Percentiles rank a stretch among this genome's conserved stretches.
Conservation (phyloP, 2,113 vertebrate species). For the Ia io region DNA sequence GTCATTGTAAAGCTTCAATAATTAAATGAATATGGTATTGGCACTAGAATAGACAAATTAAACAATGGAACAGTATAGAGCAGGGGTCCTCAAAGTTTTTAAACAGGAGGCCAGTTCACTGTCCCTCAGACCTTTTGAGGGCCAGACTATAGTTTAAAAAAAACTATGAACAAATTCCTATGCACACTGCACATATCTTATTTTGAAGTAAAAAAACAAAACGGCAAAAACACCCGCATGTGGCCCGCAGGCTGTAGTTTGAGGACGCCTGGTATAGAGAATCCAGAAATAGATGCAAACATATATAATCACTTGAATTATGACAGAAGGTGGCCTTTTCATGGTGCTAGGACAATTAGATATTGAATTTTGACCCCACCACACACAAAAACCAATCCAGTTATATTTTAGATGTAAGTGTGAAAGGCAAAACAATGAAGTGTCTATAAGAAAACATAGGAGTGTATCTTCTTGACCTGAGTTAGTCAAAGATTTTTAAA, state of each 20-base stretch:
- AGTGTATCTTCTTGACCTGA: not conserved
- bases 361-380: not conserved
- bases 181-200: too few relatives aligned
- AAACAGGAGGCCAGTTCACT: too few relatives aligned
- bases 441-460: not conserved
- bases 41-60: not conserved
- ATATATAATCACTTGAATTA: not conserved
- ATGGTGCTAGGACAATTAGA: not conserved
- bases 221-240: too few relatives aligned
- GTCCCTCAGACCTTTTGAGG: too few relatives aligned
- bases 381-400: not conserved
- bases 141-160: too few relatives aligned
- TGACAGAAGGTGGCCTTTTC: not conserved
- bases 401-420: not conserved
- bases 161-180: too few relatives aligned
- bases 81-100: too few relatives aligned
- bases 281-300: not conserved
- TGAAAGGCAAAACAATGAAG: slow-evolving; percentile 40
- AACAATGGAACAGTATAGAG: not conserved
- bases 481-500: not conserved
- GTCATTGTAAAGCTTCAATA: not conserved
- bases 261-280: too few relatives aligned
- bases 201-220: too few relatives aligned
- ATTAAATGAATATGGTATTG: not conserved
- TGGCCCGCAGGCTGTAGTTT: too few relatives aligned